Evolutionary conservation across 2,888 invertebrate species (phyloP).

Genomic region (Platerodrilus igneus): DNA sequence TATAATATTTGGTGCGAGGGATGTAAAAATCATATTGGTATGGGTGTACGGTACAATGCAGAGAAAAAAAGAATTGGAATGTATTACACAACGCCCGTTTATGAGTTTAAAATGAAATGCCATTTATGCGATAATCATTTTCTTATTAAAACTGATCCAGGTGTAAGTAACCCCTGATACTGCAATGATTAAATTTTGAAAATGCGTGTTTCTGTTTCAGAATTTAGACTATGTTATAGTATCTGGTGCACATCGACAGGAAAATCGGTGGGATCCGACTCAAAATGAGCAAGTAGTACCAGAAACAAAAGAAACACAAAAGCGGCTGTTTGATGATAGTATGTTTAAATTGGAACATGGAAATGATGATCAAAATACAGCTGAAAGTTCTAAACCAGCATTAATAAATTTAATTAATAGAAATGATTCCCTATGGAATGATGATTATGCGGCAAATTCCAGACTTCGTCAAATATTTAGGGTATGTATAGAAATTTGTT

Average conservation of each 20-base stretch:
- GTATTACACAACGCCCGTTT: slow-evolving; percentile 97
- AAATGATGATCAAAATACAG: slow-evolving; percentile 68
- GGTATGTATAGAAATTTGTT: slow-evolving; percentile 51
- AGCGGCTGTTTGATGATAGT: slow-evolving; percentile 87
- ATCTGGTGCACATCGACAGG: slow-evolving; percentile 92
- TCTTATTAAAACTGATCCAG: slow-evolving; percentile 97
- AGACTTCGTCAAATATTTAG: slow-evolving; percentile 79
- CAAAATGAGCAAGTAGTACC: slow-evolving; percentile 92
- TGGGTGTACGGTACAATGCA: slow-evolving; percentile 97
- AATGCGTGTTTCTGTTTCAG: slow-evolving; percentile 51
- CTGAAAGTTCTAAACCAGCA: slow-evolving; percentile 66
- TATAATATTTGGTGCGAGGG: slow-evolving; percentile 99
- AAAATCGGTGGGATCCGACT: slow-evolving; percentile 96
- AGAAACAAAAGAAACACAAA: slow-evolving; percentile 86
- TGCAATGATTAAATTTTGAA: neutral
- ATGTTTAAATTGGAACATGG: slow-evolving; percentile 98
- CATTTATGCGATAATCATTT: slow-evolving; percentile 96
- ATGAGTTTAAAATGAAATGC: slow-evolving; percentile 98
- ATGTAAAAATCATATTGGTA: slow-evolving; percentile 96
- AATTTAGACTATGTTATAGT: slow-evolving; percentile 96
- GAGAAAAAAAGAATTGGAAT: slow-evolving; percentile 92
- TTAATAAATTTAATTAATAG: slow-evolving; percentile 72
- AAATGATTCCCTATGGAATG: slow-evolving; percentile 80
- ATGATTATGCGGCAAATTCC: slow-evolving; percentile 89
- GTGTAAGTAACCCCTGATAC: slow-evolving; percentile 55